Base-by-base conservation (phyloP, 2,113 vertebrate genomes). In the Toxotes jaculatrix region DNA sequence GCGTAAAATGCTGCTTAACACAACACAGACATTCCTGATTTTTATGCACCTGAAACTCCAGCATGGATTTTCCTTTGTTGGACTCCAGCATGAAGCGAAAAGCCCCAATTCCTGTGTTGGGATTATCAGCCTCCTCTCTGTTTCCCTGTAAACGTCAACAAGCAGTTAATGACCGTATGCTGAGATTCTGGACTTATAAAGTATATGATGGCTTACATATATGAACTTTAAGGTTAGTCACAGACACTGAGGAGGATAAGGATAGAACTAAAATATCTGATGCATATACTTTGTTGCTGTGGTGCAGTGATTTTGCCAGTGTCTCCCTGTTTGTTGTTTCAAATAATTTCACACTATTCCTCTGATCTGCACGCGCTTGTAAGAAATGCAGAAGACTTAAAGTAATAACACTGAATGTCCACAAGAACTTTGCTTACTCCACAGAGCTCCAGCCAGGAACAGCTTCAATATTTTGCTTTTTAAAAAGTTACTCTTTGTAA, bases 41-140 rank as follows among this genome's bases (percentile, higher is more conserved):
- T 23, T 77, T 65, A 77, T 12, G n/a, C 87, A 99, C 98, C 98
- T 99, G 98, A 91, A 99, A 99, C 78, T 99, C 98, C 90, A 99
- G 93, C 98, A 99, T 99, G 9, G 98, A 99, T 79, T 99, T 99
- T 12, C 98, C 98, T 89, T 98, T 99, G 94, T 99, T 99, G 79
- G 98, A 99, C 84, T 99, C 98, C 49, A 99, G 90, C 98, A 99
- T 99, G 94, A 99, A 99, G 83, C 98, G 97, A 90, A 99, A 99
- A 0, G 98, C 98, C 0, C 98, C 98, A 0, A 99, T 99, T 0
- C 98, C 98, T 0, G 97, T 99, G 87, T 96, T 98, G 45, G 98
- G 98, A 70, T 98, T 99, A 75, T 99, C 98, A 0, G 98, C 98
- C 88, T 99, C 98, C 43, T 99, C 98, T 61, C 95, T 91, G 85